Conservation (phyloP, 2,113 vertebrate species). For the Aptenodytes patagonicus region DNA sequence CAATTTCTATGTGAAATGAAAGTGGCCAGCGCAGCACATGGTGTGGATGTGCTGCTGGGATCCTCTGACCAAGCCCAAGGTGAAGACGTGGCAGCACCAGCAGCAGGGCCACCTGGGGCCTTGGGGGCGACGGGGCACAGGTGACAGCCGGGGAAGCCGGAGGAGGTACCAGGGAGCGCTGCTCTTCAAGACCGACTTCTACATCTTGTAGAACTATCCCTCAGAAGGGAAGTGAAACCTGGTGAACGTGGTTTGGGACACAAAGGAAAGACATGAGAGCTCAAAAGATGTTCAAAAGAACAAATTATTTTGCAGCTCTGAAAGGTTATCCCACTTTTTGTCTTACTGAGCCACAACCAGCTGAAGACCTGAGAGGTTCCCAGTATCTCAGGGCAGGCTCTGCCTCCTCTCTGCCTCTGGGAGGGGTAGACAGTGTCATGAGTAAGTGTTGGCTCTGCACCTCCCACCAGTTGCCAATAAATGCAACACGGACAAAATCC, state of each 20-base stretch:
- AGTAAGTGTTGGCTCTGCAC: background rate
- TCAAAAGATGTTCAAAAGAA: background rate
- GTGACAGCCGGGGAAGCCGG: background rate
- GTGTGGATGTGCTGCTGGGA: rapidly evolving
- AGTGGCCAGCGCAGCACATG: rapidly evolving
- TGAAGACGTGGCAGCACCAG: background rate
- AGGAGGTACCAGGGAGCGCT: background rate
- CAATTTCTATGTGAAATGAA: background rate
- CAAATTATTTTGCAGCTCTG: background rate
- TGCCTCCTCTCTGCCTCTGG: background rate
- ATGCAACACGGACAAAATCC: background rate
- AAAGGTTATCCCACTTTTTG: background rate
- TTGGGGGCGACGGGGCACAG: background rate
- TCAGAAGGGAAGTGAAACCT: constrained; percentile 39
- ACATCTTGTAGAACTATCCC: background rate
- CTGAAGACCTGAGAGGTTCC: background rate
- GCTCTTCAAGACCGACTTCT: background rate
- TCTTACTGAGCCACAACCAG: background rate
- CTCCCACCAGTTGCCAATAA: background rate
- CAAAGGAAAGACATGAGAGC: constrained; percentile 10
- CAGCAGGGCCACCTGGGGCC: background rate
- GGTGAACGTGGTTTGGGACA: background rate
- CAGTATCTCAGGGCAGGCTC: background rate
- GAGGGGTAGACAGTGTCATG: background rate
- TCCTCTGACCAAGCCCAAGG: background rate